Evolutionary conservation across 2,797 vertebrate species (phyloP).

Genomic region (Syngnathus rostellatus): DNA sequence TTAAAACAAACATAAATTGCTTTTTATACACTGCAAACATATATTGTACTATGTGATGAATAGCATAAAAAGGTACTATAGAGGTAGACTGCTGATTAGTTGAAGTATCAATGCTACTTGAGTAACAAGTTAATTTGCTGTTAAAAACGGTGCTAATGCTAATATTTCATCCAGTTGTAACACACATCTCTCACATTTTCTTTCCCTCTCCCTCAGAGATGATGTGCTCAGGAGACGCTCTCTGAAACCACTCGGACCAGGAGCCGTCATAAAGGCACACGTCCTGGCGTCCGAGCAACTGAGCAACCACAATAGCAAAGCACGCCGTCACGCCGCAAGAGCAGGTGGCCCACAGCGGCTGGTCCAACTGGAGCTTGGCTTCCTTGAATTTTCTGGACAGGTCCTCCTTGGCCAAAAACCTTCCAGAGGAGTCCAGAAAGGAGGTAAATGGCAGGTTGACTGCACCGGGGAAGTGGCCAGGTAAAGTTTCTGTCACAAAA

Average conservation of each 20-base stretch:
- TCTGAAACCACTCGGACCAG: slow-evolving; percentile 87
- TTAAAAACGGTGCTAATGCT: background rate
- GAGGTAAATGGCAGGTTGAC: slow-evolving; percentile 84
- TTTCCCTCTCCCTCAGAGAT: slow-evolving; percentile 70
- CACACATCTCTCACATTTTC: slow-evolving; percentile 27
- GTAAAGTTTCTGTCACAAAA: slow-evolving; percentile 64
- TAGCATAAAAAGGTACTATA: background rate
- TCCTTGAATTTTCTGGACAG: slow-evolving; percentile 73
- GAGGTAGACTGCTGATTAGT: background rate
- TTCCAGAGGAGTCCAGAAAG: slow-evolving; percentile 76
- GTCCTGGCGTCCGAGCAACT: slow-evolving; percentile 77
- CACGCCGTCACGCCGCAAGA: slow-evolving; percentile 91
- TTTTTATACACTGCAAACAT: background rate
- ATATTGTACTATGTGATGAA: background rate
- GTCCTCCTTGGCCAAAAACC: slow-evolving; percentile 69
- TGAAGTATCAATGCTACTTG: background rate
- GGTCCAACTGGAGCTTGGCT: slow-evolving; percentile 75
- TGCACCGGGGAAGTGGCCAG: slow-evolving; percentile 80
- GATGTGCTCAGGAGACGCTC: slow-evolving; percentile 70
- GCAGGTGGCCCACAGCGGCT: slow-evolving; percentile 76
- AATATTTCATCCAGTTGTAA: background rate
- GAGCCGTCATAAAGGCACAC: slow-evolving; percentile 85
- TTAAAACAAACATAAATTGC: too few species aligned
- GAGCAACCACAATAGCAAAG: slow-evolving; percentile 80
- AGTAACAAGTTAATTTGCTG: background rate